Conservation (phyloP, 2,113 vertebrate species). For the Neopipo cinnamomea region DNA sequence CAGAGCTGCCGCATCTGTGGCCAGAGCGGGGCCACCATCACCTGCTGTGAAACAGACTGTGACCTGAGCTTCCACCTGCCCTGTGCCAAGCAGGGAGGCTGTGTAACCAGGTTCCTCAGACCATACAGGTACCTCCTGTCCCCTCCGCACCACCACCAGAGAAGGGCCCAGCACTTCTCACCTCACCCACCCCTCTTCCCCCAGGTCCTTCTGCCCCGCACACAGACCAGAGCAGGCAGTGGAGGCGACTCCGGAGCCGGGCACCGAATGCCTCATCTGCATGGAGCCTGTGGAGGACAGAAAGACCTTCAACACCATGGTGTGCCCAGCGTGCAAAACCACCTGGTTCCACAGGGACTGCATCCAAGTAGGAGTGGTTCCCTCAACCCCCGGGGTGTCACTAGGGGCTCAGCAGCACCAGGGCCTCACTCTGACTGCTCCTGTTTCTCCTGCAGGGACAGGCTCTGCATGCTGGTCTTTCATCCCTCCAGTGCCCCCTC, state of each 20-base stretch:
- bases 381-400: too few species aligned
- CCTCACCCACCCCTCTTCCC: neutral
- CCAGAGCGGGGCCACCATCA: too few species aligned
- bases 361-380: neutral
- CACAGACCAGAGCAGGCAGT: neutral
- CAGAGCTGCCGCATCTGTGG: too few species aligned
- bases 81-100: neutral
- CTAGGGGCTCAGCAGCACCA: too few species aligned
- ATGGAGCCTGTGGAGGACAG: neutral
- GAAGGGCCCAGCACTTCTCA: neutral
- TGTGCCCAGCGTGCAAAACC: neutral
- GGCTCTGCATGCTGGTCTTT: too few species aligned
- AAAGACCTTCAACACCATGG: neutral
- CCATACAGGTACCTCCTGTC: neutral
- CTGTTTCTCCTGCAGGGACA: too few species aligned
- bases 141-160: rapidly evolving
- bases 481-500: too few species aligned
- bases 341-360: neutral
- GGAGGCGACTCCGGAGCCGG: rapidly evolving
- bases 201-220: neutral
- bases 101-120: neutral
- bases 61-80: neutral
- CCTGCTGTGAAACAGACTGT: rapidly evolving
- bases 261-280: neutral
- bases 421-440: too few species aligned